Percentiles rank a stretch among this genome's conserved stretches.
phyloP scores from a whole-genome alignment of 2,888 invertebrate genomes.

The Ptycholaimellus sp. region DNA sequence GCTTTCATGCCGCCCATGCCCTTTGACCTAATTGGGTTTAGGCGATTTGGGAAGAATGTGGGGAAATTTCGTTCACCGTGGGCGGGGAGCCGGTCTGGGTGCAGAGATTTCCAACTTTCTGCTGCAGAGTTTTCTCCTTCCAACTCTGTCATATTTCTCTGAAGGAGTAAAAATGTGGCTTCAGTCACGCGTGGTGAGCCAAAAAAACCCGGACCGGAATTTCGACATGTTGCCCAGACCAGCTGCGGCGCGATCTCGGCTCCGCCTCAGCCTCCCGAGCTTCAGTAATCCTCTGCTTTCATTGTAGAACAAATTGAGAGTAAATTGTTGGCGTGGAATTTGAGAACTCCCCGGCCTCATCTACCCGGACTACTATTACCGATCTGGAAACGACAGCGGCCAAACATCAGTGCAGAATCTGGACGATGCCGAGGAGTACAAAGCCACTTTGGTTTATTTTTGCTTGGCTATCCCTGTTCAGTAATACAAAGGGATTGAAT shows the following conservation, averaged over 20 bases:
- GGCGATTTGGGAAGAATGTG: constrained; percentile 40
- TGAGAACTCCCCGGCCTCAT: constrained; percentile 37
- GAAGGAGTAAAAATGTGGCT: no score
- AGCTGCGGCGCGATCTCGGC: constrained; percentile 38
- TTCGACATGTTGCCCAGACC: constrained; percentile 49
- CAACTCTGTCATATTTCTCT: no score
- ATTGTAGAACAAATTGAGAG: not conserved
- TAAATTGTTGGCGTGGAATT: constrained; percentile 10
- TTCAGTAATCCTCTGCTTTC: constrained; percentile 30
- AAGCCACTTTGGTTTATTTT: constrained; percentile 36
- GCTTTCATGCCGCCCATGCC: not conserved
- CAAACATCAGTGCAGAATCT: constrained; percentile 40
- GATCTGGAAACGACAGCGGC: constrained; percentile 39
- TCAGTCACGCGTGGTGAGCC: constrained; percentile 39
- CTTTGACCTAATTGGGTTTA: not conserved
- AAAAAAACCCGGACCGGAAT: constrained; percentile 39
- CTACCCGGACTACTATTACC: constrained; percentile 37
- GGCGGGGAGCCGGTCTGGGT: constrained; percentile 46
- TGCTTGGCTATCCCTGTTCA: not conserved
- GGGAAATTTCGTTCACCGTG: constrained; percentile 42
- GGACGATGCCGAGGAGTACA: constrained; percentile 40
- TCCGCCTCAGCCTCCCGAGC: no score
- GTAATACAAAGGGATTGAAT: no score
- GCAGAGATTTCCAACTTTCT: constrained; percentile 44
- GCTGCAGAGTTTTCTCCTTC: constrained; percentile 36